These are phyloP conservation scores for Paralinhomoeus sp. DNA, from an alignment of 2,888 invertebrate species.

Conservation along the genomic window DNA sequence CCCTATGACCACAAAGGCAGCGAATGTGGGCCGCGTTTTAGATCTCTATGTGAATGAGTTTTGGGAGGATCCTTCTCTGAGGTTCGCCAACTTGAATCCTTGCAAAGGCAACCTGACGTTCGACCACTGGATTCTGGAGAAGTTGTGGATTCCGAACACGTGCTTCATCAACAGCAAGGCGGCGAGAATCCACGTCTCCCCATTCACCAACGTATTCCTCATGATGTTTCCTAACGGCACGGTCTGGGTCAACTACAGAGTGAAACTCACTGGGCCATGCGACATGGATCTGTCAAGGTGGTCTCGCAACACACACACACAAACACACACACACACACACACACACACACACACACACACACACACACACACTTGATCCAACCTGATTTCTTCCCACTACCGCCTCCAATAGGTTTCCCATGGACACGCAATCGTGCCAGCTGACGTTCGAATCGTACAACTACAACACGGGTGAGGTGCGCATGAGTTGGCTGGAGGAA, in stretches of 20 bases:
- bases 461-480: slow-evolving; percentile 21
- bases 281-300: slow-evolving; percentile 16
- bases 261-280: slow-evolving; percentile 23
- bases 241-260: slow-evolving; percentile 23
- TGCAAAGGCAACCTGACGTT: slow-evolving; percentile 23
- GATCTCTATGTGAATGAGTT: slow-evolving; percentile 25
- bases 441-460: slow-evolving; percentile 24
- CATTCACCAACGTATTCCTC: slow-evolving; percentile 23
- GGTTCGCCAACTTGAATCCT: slow-evolving; percentile 19
- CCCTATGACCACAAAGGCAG: too few relatives aligned
- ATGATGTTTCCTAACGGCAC: slow-evolving; percentile 26
- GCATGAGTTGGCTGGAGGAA: slow-evolving; percentile 22
- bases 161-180: slow-evolving; percentile 23
- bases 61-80: slow-evolving; percentile 22
- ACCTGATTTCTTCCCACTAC: too few relatives aligned
- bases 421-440: slow-evolving; percentile 20
- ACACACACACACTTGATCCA: too few relatives aligned
- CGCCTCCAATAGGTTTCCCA: slow-evolving; percentile 12
- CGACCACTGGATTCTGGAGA: slow-evolving; percentile 19
- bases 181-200: slow-evolving; percentile 21
- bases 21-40: slow-evolving; percentile 10
- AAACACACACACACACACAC: too few relatives aligned
- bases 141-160: slow-evolving; percentile 24
- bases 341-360: too few relatives aligned
- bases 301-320: background rate